Evolutionary conservation across 2,797 vertebrate genomes (phyloP), one percentile per base, ranked within the genome.

Genomic region (Fundulus diaphanus): DNA sequence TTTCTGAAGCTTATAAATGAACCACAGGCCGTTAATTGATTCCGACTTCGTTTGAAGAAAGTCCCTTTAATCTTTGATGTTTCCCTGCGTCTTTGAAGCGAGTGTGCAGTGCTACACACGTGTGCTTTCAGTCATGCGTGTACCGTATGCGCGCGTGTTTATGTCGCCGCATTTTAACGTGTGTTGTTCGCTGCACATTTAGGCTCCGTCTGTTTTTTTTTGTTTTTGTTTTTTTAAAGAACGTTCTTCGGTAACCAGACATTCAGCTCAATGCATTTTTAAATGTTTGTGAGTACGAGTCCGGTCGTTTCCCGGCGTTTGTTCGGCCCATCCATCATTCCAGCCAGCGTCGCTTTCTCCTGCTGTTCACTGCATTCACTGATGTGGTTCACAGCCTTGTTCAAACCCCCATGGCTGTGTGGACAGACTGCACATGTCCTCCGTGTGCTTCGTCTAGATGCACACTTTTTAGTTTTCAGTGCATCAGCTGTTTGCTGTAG

Each of bases 1-100:
- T 83, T 85, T 80, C 52, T 66, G 31, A 83, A 74, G 8, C 71
- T 82, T 83, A 81, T 75, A 79, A 72, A 70, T 81, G 35, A 90
- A 89, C 66, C 69, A 71, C 66, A n/a, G 57, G 75, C 63, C 75
- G 82, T 79, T 85, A 82, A 83, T 85, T 75, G 77, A 76, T 67
- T 42, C 72, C 68, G 54, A 77, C 40, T 51, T 66, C 29, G 56
- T 46, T 49, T 65, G 72, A 82, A 78, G 71, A 68, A 80, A 70
- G 48, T 68, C 75, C 44, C 27, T 68, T 70, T 74, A 74, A 74
- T 75, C 68, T 82, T 51, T 88, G 79, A 90, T 84, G 80, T 70
- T 52, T 18, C 76, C 63, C 40, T 3, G 22, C 12, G 1, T 42
- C 88, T 87, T 66, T 87, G 79, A 89, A 84, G 78, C 48, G 49